Base-by-base conservation (phyloP, 35 echinoderm and acorn worm species). In the Hemicentrotus pulcherrimus region DNA sequence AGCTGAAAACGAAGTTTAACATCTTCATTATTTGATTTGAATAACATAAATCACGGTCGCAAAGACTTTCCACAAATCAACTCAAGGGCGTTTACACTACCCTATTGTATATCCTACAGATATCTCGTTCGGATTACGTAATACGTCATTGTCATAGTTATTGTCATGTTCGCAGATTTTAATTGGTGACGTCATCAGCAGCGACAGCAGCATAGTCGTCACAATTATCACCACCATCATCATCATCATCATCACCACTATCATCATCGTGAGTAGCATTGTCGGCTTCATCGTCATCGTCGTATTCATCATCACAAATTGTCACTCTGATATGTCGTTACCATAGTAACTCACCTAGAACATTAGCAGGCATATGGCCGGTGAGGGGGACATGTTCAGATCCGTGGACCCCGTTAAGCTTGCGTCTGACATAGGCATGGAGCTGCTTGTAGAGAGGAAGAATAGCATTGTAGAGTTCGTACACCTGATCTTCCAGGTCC, bases 401-500 rank as follows among this genome's bases (percentile, higher is more conserved):
- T 4, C 96, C 95, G 60, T 97, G 96, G 24, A 89, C 46, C 0
- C 88, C 88, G 46, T 96, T 18, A 5, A 99, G 85, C 86, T 95
- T 99, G 60, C 97, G 28, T 13, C 98, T 94, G 24, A 99, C 98
- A 31, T 97, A 99, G 0, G 98, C 96, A 94, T 99, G 98, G 31
- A 99, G 94, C 58, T 99, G 95, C 94, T 99, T 95, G 86, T 99
- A 99, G 4, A 99, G 95, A 12, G 98, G 98, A 15, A 99, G 92
- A 86, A 99, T 99, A 3, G 96, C 96, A 15, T 97, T 48, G 60
- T 99, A 99, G 3, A 99, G 86, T 22, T 96, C 95, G n/a, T 97
- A 97, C 14, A 94, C 97, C 22, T 97, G 94, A 30, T 93, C 94
- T 31, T 96, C 94, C 3, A 99, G 65, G 28, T 96, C 61, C 10